phyloP scores from a whole-genome alignment of 1,140 invertebrate species.

The Phortica variegata region DNA sequence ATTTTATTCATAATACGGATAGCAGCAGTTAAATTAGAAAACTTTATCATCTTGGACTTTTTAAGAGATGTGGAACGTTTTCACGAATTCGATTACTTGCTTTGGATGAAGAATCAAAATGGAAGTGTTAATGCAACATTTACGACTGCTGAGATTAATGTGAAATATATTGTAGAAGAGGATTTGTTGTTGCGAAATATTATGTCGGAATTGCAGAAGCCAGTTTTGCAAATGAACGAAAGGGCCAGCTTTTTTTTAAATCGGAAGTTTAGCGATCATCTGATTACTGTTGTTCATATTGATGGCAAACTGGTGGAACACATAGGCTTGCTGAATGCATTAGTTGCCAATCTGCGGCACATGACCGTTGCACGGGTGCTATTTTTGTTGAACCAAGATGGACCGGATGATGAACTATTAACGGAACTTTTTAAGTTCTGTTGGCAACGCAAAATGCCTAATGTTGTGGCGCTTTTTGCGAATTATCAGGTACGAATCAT shows the following conservation, averaged over 20 bases:
- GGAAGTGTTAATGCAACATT: neutral
- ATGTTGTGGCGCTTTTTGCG: conserved; percentile 30
- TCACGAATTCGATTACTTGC: conserved; percentile 5
- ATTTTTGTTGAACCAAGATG: conserved; percentile 22
- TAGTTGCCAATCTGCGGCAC: conserved; percentile 30
- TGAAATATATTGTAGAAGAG: neutral
- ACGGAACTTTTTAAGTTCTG: conserved; percentile 28
- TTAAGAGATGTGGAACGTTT: conserved; percentile 4
- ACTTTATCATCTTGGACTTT: conserved; percentile 8
- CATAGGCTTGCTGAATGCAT: conserved; percentile 14
- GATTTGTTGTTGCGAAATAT: conserved; percentile 8
- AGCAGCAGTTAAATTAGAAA: no score
- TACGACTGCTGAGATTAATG: no score
- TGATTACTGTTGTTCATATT: conserved; percentile 23
- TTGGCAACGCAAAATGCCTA: conserved; percentile 33
- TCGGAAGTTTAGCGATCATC: conserved; percentile 9
- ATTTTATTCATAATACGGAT: no score
- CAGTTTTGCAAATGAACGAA: conserved; percentile 33
- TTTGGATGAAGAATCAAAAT: conserved; percentile 10
- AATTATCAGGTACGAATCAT: conserved; percentile 25
- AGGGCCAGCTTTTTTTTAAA: conserved; percentile 23
- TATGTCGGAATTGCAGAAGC: conserved; percentile 19
- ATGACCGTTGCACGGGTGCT: conserved; percentile 35
- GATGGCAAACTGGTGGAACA: conserved; percentile 13
- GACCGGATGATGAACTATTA: neutral